phyloP scores from a whole-genome alignment of 2,888 invertebrate species.

The Caenorhabditis auriculariae region DNA sequence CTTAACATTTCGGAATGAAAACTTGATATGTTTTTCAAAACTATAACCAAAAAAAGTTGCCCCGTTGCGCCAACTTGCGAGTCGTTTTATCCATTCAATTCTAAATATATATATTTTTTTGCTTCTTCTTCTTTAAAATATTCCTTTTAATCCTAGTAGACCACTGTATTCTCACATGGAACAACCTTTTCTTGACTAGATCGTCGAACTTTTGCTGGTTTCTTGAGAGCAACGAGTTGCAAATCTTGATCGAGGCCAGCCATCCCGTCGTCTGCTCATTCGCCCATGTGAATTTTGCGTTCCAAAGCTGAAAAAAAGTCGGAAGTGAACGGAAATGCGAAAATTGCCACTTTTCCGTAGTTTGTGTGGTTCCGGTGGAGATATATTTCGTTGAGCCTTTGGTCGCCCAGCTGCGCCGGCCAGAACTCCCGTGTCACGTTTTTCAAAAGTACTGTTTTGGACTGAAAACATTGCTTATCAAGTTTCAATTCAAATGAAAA shows the following conservation, averaged over 20 bases:
- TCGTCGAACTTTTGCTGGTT: conserved; percentile 49
- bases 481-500: no score
- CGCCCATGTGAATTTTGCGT: conserved; percentile 9
- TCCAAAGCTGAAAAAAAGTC: conserved; percentile 25
- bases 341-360: conserved; percentile 3
- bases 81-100: not conserved
- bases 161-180: no score
- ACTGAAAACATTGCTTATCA: conserved; percentile 5
- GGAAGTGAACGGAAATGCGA: not conserved
- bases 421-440: conserved; percentile 18
- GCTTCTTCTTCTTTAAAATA: not conserved
- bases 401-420: conserved; percentile 25
- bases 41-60: no score
- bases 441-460: conserved; percentile 14
- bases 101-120: not conserved
- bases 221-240: conserved; percentile 49
- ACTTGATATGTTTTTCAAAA: no score
- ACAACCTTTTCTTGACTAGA: conserved; percentile 45
- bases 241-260: conserved; percentile 56
- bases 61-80: no score
- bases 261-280: conserved; percentile 51
- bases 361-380: conserved; percentile 21
- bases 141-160: not conserved
- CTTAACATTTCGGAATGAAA: no score
- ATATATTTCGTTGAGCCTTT: conserved; percentile 20